A percentile compares a stretch with the other conserved stretches of the same genome.
These are phyloP conservation scores for Botia almorhae DNA, from an alignment of 2,797 vertebrate species.

Conservation along the genomic window DNA sequence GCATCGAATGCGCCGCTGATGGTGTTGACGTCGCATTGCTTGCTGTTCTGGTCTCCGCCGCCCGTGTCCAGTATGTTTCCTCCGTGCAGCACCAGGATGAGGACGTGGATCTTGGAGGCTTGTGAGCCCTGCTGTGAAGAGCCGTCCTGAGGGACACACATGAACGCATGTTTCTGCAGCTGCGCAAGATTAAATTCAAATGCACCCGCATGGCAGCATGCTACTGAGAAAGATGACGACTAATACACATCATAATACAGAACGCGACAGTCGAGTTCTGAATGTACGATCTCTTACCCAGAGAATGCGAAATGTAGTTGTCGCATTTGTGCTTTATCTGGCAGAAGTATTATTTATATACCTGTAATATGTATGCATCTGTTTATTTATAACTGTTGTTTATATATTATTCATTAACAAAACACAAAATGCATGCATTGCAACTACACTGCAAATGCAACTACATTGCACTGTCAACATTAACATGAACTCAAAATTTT, in stretches of 20 bases:
- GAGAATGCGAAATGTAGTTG: no score
- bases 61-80: conserved; percentile 96
- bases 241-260: background rate
- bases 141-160: conserved; percentile 78
- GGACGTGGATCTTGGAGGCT: conserved; percentile 89
- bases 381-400: no score
- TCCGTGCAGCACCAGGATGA: conserved; percentile 91
- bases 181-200: no score
- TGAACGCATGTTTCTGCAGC: conserved; percentile 10
- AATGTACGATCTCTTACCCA: no score
- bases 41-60: conserved; percentile 89
- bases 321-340: no score
- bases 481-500: no score
- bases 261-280: background rate
- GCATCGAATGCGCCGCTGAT: conserved; percentile 89
- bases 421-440: no score
- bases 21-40: conserved; percentile 93
- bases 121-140: conserved; percentile 82
- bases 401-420: no score
- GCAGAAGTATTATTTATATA: no score
- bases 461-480: no score
- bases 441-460: no score
- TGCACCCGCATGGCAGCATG: background rate
- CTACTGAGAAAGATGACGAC: background rate
- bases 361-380: no score